phyloP scores from a whole-genome alignment of 2,888 invertebrate species.

The Anarsia innoxiella region DNA sequence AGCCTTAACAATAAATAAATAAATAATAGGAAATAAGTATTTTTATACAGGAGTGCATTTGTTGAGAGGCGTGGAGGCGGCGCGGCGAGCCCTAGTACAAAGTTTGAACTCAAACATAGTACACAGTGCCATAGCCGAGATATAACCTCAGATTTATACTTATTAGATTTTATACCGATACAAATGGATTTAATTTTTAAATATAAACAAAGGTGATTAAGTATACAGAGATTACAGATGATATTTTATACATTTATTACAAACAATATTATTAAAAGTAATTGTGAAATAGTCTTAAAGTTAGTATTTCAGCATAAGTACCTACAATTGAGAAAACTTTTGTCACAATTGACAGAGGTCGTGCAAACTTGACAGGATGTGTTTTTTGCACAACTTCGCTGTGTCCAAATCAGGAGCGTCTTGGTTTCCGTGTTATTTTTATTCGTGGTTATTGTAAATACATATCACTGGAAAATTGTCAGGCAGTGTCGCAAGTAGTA shows the following conservation, averaged over 20 bases:
- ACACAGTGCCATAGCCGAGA: constrained; percentile 70
- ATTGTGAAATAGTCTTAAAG: constrained; percentile 70
- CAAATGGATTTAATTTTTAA: constrained; percentile 76
- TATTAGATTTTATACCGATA: constrained; percentile 75
- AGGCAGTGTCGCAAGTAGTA: constrained; percentile 49
- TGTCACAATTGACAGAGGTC: constrained; percentile 28
- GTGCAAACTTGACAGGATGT: constrained; percentile 29
- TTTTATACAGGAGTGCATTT: constrained; percentile 50
- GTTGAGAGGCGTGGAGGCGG: constrained; percentile 32
- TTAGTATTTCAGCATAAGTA: constrained; percentile 57
- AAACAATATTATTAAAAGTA: constrained; percentile 71
- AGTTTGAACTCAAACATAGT: constrained; percentile 68
- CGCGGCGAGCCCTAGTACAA: constrained; percentile 44
- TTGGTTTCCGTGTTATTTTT: constrained; percentile 20
- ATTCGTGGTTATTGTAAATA: constrained; percentile 60
- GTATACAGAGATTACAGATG: constrained; percentile 76
- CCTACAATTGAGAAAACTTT: too few relatives aligned
- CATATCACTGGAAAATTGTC: constrained; percentile 57
- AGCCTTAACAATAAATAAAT: constrained; percentile 73
- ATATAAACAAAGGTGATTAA: constrained; percentile 74
- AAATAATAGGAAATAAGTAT: constrained; percentile 71
- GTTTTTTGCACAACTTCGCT: constrained; percentile 31
- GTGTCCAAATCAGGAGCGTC: constrained; percentile 9
- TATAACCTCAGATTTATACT: constrained; percentile 73
- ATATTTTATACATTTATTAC: constrained; percentile 76